These are phyloP conservation scores for Parnassius orleans DNA, from an alignment of 2,888 invertebrate species.

Conservation along the genomic window DNA sequence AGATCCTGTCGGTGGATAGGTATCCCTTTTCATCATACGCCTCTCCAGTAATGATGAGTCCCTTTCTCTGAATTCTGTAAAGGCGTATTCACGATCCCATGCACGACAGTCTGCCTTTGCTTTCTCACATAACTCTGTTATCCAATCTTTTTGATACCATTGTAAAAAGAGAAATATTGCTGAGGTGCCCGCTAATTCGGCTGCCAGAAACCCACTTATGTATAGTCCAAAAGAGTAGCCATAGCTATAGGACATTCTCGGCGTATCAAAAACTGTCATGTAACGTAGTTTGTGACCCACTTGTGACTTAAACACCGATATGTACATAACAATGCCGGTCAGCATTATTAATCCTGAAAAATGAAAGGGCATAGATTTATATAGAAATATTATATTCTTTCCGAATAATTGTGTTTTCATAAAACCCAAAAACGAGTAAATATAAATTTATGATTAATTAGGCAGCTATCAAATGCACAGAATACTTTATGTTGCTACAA, in stretches of 20 bases:
- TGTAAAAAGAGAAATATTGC: conserved; percentile 93
- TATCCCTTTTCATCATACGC: conserved; percentile 73
- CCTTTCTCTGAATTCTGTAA: conserved; percentile 72
- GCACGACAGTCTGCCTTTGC: conserved; percentile 73
- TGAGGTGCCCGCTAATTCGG: conserved; percentile 92
- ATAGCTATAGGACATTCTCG: conserved; percentile 91
- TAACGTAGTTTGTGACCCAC: conserved; percentile 92
- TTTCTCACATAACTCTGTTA: conserved; percentile 74
- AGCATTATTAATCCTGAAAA: conserved; percentile 92
- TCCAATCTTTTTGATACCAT: conserved; percentile 86
- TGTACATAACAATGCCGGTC: conserved; percentile 95
- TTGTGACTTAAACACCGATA: conserved; percentile 95
- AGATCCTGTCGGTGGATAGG: conserved; percentile 66
- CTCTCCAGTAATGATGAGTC: conserved; percentile 68
- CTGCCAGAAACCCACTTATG: conserved; percentile 90
- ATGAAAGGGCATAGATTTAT: conserved; percentile 1
- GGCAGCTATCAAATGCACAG: no score
- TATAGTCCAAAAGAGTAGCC: conserved; percentile 94
- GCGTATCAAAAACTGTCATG: conserved; percentile 87
- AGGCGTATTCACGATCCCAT: conserved; percentile 76
- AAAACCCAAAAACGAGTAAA: neutral
- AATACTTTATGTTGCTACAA: no score
- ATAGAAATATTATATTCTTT: no score
- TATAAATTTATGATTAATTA: no score
- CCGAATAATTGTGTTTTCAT: neutral